phyloP scores from a whole-genome alignment of 2,888 invertebrate species.

The Ennomos quercinarius region DNA sequence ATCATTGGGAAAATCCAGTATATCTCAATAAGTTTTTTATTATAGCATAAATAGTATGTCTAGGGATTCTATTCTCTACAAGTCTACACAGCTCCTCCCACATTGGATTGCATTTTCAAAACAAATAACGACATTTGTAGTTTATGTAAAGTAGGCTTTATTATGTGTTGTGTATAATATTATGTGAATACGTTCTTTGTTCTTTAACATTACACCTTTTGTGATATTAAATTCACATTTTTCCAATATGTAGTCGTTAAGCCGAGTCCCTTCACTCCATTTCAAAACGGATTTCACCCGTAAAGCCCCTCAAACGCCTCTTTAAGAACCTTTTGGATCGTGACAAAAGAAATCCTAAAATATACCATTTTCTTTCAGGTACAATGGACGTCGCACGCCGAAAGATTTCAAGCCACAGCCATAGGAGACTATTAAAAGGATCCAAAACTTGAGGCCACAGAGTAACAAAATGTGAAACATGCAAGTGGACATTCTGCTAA shows the following conservation, averaged over 20 bases:
- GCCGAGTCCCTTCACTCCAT: slow-evolving; percentile 24
- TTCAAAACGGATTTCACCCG: slow-evolving; percentile 29
- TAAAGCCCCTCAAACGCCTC: slow-evolving; percentile 30
- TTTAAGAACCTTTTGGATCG: slow-evolving; percentile 24
- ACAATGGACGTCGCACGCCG: slow-evolving; percentile 32
- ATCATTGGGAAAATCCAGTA: no score
- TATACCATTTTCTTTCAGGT: slow-evolving; percentile 38
- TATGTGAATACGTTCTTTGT: neutral
- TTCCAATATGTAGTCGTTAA: slow-evolving; percentile 19
- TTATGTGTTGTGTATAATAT: neutral
- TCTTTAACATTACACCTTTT: neutral
- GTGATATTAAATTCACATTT: slow-evolving; percentile 12
- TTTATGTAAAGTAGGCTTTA: no score
- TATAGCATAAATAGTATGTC: no score
- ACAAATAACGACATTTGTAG: no score
- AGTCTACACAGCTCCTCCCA: no score
- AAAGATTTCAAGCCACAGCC: slow-evolving; percentile 18
- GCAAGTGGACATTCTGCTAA: slow-evolving; percentile 67
- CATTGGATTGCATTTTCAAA: no score
- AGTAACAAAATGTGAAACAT: slow-evolving; percentile 66
- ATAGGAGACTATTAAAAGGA: slow-evolving; percentile 33
- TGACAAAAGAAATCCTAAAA: slow-evolving; percentile 36
- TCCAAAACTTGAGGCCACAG: slow-evolving; percentile 34
- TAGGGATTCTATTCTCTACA: no score
- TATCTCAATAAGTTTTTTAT: no score